Conservation (phyloP, 64 coral and sea anemone species). For the Montipora foliosa region DNA sequence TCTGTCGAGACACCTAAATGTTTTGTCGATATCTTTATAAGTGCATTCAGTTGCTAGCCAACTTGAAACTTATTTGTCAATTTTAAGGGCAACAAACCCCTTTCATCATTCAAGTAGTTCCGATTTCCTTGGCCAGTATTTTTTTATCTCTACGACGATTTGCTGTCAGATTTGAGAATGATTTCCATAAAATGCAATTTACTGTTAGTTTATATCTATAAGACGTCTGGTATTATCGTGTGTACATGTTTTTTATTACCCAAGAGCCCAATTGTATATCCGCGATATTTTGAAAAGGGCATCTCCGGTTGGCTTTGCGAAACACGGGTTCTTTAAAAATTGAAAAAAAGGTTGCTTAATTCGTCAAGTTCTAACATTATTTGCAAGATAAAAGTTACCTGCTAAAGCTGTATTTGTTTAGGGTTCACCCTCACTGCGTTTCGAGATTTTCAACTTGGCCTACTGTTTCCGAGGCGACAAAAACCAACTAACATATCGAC, state of each 20-base stretch:
- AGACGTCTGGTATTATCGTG: not conserved
- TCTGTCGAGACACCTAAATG: too few species aligned
- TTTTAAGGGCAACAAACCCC: too few species aligned
- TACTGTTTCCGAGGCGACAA: not conserved
- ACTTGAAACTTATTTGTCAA: too few species aligned
- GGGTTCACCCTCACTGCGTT: not conserved
- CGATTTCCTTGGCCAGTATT: not conserved
- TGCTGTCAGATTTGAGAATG: not conserved
- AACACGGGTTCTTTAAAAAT: not conserved
- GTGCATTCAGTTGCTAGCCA: too few species aligned
- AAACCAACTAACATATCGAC: not conserved
- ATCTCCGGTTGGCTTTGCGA: not conserved
- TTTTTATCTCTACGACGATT: not conserved
- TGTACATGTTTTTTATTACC: not conserved
- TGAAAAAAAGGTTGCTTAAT: not conserved
- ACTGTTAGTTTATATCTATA: not conserved
- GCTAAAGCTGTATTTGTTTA: constrained; percentile 12
- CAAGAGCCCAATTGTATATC: not conserved
- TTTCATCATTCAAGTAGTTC: too few species aligned
- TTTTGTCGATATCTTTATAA: too few species aligned
- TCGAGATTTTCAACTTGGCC: not conserved
- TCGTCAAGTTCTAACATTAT: not conserved
- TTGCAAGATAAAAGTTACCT: constrained; percentile 5
- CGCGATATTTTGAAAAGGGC: not conserved
- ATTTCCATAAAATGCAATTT: not conserved